Evolutionary conservation across 1,140 invertebrate species (phyloP).

Genomic region (Drosophila funebris): DNA sequence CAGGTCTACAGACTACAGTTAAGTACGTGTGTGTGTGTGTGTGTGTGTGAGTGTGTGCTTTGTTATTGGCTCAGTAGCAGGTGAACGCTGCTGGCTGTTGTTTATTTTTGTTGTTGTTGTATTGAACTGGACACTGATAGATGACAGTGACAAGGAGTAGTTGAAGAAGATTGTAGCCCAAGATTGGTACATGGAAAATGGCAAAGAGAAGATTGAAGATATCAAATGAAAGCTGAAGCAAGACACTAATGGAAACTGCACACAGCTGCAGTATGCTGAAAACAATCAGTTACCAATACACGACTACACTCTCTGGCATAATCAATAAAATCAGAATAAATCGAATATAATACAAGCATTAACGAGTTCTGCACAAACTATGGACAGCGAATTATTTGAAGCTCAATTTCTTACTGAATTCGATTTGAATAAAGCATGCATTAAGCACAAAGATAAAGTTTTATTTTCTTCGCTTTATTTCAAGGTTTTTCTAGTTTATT

Average conservation of each 20-base stretch:
- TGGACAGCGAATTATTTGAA: neutral
- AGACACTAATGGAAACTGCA: constrained; percentile 5
- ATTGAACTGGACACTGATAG: constrained; percentile 48
- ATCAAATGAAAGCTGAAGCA: neutral
- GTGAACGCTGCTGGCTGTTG: constrained; percentile 13
- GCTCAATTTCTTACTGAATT: neutral
- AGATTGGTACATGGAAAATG: neutral
- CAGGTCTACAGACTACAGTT: constrained; percentile 24
- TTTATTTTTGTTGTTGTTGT: neutral
- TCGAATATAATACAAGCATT: neutral
- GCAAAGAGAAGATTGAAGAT: neutral
- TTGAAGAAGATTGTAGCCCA: constrained; percentile 11
- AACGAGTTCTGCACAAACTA: neutral
- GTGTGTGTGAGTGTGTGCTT: neutral
- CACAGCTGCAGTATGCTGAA: constrained; percentile 39
- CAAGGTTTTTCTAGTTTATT: too few species aligned
- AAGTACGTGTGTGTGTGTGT: neutral
- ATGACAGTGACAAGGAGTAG: constrained; percentile 42
- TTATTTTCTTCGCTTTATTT: too few species aligned
- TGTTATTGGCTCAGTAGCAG: constrained; percentile 32
- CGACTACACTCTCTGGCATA: constrained; percentile 3
- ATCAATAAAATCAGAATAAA: constrained; percentile 13
- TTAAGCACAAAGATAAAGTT: too few species aligned
- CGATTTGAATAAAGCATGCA: too few species aligned
- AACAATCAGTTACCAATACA: constrained; percentile 27